A percentile compares a stretch with the other conserved stretches of the same genome.
phyloP scores from a whole-genome alignment of 1,140 invertebrate genomes.

The Drosophila sp. region DNA sequence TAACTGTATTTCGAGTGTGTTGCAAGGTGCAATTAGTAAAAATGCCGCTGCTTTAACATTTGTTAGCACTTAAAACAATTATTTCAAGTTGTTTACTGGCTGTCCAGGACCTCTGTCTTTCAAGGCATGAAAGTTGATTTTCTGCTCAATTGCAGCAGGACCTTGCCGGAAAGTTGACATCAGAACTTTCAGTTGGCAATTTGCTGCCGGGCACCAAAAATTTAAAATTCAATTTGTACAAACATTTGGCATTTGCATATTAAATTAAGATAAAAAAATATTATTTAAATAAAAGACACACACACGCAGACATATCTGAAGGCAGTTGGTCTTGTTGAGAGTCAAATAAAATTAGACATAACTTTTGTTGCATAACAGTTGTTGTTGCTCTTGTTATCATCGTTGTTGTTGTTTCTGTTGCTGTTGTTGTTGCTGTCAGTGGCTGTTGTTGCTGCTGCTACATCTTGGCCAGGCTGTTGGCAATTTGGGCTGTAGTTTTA shows the following conservation, averaged over 20 bases:
- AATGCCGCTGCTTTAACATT: conserved; percentile 10
- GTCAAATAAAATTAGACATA: conserved; percentile 70
- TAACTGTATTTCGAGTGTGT: conserved; percentile 11
- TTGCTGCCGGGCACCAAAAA: conserved; percentile 7
- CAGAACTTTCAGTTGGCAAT: conserved; percentile 16
- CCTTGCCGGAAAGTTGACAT: conserved; percentile 38
- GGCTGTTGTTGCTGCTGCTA: conserved; percentile 17
- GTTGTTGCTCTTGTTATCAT: conserved; percentile 33
- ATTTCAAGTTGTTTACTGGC: conserved; percentile 18
- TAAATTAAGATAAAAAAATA: conserved; percentile 76
- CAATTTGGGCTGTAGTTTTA: conserved; percentile 74
- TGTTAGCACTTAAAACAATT: conserved; percentile 25
- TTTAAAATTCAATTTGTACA: conserved; percentile 73
- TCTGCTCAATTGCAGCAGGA: conserved; percentile 61
- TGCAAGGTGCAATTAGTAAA: conserved; percentile 42
- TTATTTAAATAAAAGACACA: conserved; percentile 61
- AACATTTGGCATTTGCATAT: conserved; percentile 78
- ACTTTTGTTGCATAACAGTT: conserved; percentile 55
- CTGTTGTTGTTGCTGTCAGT: conserved; percentile 10
- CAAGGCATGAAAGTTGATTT: conserved; percentile 63
- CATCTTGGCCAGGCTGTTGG: conserved; percentile 46
- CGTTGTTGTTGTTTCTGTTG: conserved; percentile 19
- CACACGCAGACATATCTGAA: conserved; percentile 36
- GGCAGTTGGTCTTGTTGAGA: conserved; percentile 36
- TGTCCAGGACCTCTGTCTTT: conserved; percentile 3